A percentile compares a stretch with the other conserved stretches of the same genome.
Evolutionary conservation across 2,113 vertebrate species (phyloP).

Genomic region (Ranitomeya variabilis): DNA sequence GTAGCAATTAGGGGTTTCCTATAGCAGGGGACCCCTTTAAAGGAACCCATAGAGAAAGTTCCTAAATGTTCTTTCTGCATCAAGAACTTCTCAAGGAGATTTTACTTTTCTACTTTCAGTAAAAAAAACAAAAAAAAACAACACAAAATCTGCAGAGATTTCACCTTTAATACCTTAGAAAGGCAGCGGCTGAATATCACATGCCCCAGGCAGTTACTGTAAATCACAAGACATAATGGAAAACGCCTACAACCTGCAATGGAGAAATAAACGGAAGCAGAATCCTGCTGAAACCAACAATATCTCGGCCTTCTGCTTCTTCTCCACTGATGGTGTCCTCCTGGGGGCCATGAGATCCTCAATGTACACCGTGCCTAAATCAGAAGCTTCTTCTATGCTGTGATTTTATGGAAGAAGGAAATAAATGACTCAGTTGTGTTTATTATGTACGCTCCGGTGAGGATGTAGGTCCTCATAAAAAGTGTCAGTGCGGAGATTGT

Average conservation of each 20-base stretch:
- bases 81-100: background rate
- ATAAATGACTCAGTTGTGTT: background rate
- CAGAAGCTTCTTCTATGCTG: background rate
- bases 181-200: background rate
- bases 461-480: background rate
- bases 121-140: background rate
- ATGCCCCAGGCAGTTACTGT: background rate
- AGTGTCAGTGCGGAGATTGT: no score
- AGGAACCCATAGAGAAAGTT: background rate
- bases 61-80: background rate
- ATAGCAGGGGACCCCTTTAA: background rate
- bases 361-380: background rate
- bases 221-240: conserved; percentile 36
- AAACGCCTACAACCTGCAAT: background rate
- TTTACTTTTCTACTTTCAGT: background rate
- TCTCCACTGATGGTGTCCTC: background rate
- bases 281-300: conserved; percentile 23
- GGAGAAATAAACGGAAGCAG: conserved; percentile 10
- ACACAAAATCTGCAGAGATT: background rate
- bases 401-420: background rate
- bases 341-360: background rate
- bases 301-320: background rate
- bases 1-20: background rate
- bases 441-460: background rate
- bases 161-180: conserved; percentile 1